These are phyloP conservation scores for Daktulosphaira vitifoliae DNA, from an alignment of 1,140 invertebrate species.

Conservation along the genomic window DNA sequence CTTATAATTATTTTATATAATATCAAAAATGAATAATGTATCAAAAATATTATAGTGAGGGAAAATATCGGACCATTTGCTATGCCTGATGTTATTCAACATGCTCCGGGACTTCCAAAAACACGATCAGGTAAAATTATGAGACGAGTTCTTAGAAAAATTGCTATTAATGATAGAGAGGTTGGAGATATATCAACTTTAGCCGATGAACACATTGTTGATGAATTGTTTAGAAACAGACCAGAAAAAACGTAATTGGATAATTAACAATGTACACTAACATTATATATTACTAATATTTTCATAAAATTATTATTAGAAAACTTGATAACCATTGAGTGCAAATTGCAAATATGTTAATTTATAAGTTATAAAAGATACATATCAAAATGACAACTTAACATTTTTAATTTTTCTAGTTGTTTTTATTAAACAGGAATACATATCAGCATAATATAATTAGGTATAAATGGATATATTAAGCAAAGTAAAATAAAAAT, in stretches of 20 bases:
- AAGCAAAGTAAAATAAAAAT: too few relatives aligned
- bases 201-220: constrained; percentile 77
- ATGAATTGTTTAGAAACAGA: constrained; percentile 64
- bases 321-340: neutral
- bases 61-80: constrained; percentile 94
- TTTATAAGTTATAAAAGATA: too few relatives aligned
- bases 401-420: neutral
- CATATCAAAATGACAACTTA: constrained; percentile 24
- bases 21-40: too few relatives aligned
- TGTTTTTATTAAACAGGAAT: neutral
- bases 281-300: too few relatives aligned
- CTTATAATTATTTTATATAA: too few relatives aligned
- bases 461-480: too few relatives aligned
- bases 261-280: too few relatives aligned
- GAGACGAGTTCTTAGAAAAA: constrained; percentile 85
- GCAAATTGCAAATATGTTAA: constrained; percentile 1
- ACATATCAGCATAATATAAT: too few relatives aligned
- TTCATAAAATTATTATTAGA: neutral
- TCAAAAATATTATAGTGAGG: too few relatives aligned
- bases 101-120: constrained; percentile 87
- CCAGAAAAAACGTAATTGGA: constrained; percentile 42
- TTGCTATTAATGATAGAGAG: constrained; percentile 76
- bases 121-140: constrained; percentile 98
- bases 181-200: constrained; percentile 89
- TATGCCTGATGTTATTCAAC: constrained; percentile 86